Percentiles rank a stretch among this genome's conserved stretches.
These are phyloP conservation scores for Drosophila arizonae DNA, from an alignment of 1,140 invertebrate species.

Conservation along the genomic window DNA sequence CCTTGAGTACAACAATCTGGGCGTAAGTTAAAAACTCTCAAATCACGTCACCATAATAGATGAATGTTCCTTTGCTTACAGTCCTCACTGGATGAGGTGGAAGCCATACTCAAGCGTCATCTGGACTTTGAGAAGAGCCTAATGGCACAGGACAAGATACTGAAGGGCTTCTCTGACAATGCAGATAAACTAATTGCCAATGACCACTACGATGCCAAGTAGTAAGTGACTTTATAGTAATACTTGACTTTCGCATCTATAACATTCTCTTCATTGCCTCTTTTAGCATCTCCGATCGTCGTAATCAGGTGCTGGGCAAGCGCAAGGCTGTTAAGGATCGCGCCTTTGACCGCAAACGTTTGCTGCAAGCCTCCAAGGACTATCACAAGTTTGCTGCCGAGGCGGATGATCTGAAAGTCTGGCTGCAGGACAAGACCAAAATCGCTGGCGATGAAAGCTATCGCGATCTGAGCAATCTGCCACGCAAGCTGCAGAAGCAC, in stretches of 20 bases:
- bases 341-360: conserved; percentile 88
- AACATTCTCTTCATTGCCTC: background rate
- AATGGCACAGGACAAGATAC: conserved; percentile 95
- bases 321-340: conserved; percentile 89
- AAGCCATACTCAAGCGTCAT: conserved; percentile 96
- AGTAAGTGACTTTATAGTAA: conserved; percentile 85
- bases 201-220: conserved; percentile 93
- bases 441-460: conserved; percentile 96
- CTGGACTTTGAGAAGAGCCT: conserved; percentile 97
- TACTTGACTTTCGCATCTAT: background rate
- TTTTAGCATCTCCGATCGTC: conserved; percentile 88
- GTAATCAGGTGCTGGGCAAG: conserved; percentile 89
- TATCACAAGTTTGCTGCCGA: conserved; percentile 95
- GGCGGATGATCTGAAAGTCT: conserved; percentile 92
- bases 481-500: conserved; percentile 97
- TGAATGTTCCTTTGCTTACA: conserved; percentile 72
- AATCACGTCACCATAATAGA: background rate
- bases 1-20: conserved; percentile 93
- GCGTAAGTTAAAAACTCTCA: conserved; percentile 85
- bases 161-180: conserved; percentile 93
- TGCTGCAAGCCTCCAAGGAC: conserved; percentile 90
- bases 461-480: conserved; percentile 94
- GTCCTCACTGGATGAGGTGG: conserved; percentile 96
- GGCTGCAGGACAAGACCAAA: conserved; percentile 96
- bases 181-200: conserved; percentile 92